Evolutionary conservation across 2,797 vertebrate species (phyloP).

Genomic region (Alectoris magna): DNA sequence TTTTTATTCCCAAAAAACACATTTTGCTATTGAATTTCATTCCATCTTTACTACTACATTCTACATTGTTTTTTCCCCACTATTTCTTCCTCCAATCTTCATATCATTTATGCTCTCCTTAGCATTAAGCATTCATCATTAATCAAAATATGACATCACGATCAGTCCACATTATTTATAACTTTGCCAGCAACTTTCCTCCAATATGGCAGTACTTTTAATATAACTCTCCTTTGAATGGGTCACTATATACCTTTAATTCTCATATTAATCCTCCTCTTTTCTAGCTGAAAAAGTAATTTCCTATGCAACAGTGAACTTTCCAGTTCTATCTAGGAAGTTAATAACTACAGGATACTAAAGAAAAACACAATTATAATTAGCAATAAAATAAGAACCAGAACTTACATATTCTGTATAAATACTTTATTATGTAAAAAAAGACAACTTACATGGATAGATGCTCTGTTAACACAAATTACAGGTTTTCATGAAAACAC

Average conservation of each 20-base stretch:
- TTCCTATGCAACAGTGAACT: neutral
- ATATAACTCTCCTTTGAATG: neutral
- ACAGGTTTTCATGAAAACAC: neutral
- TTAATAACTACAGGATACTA: neutral
- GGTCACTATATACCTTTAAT: neutral
- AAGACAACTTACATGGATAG: conserved; percentile 37
- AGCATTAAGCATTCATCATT: neutral
- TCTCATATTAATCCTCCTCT: neutral
- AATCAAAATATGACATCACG: neutral
- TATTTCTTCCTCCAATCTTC: neutral
- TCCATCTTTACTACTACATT: neutral
- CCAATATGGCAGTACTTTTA: neutral
- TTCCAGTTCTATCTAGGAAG: neutral
- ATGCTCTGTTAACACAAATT: conserved; percentile 26
- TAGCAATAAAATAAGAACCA: conserved; percentile 1
- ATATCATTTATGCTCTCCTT: neutral
- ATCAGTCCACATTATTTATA: neutral
- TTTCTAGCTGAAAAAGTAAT: neutral
- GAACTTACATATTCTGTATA: conserved; percentile 28
- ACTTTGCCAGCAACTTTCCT: neutral
- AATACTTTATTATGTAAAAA: conserved; percentile 70
- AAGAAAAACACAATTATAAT: neutral
- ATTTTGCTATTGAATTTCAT: neutral
- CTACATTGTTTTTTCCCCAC: neutral
- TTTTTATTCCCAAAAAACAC: neutral